These are phyloP conservation scores for Neuroterus valhalla DNA, from an alignment of 1,140 invertebrate genomes.

Conservation along the genomic window DNA sequence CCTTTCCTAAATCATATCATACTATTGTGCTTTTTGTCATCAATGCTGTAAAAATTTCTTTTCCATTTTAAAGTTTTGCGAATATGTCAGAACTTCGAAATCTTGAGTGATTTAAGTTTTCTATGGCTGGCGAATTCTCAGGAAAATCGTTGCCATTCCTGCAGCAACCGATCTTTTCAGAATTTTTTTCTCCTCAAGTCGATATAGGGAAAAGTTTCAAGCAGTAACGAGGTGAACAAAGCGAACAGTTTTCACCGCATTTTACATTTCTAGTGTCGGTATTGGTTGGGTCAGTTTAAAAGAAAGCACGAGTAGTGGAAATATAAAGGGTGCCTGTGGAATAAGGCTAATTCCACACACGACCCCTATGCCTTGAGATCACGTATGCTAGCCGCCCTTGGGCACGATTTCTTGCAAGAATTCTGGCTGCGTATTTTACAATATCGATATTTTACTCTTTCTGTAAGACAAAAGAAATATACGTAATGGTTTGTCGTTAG, in stretches of 20 bases:
- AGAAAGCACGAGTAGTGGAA: slow-evolving; percentile 54
- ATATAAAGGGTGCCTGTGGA: slow-evolving; percentile 57
- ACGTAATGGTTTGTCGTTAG: neutral
- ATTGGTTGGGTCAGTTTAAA: slow-evolving; percentile 66
- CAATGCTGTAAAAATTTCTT: too few relatives aligned
- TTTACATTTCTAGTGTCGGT: slow-evolving; percentile 38
- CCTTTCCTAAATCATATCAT: too few relatives aligned
- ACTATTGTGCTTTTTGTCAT: too few relatives aligned
- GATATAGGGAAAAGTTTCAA: slow-evolving; percentile 31
- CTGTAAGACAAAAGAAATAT: neutral
- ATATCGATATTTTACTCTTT: slow-evolving; percentile 30
- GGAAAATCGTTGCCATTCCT: too few relatives aligned
- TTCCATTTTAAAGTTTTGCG: too few relatives aligned
- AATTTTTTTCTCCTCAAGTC: neutral
- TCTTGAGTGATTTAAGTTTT: too few relatives aligned
- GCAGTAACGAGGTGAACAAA: slow-evolving; percentile 42
- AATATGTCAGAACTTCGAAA: too few relatives aligned
- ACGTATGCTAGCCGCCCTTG: slow-evolving; percentile 66
- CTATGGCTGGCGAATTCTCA: too few relatives aligned
- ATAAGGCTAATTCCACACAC: slow-evolving; percentile 66
- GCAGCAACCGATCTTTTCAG: neutral
- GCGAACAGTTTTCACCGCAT: slow-evolving; percentile 46
- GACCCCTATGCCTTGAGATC: slow-evolving; percentile 63
- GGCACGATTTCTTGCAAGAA: slow-evolving; percentile 53
- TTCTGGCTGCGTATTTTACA: slow-evolving; percentile 43